Evolutionary conservation across 2,797 vertebrate genomes (phyloP).

Genomic region (Hozukius guyotensis): DNA sequence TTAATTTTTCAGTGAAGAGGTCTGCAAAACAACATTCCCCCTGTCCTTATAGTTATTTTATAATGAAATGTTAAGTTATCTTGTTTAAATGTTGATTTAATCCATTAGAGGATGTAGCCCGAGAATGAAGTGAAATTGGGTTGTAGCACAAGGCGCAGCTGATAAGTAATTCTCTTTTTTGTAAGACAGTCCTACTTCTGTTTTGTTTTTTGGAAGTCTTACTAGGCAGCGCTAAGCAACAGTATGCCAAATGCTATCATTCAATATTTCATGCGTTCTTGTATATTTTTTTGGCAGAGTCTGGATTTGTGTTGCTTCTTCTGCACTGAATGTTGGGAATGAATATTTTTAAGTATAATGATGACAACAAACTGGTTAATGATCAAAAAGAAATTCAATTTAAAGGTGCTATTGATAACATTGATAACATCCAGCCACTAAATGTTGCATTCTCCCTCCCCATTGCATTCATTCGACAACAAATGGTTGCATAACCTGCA

Average conservation of each 20-base stretch:
- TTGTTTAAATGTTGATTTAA: constrained; percentile 42
- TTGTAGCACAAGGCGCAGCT: constrained; percentile 17
- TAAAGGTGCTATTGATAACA: neutral
- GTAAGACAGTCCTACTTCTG: constrained; percentile 22
- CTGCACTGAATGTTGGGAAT: neutral
- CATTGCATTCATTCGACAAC: no score
- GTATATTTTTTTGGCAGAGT: constrained; percentile 14
- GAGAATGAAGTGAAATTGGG: constrained; percentile 41
- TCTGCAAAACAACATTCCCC: constrained; percentile 2
- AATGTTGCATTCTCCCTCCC: no score
- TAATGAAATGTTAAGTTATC: constrained; percentile 11
- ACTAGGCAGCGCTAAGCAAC: constrained; percentile 19
- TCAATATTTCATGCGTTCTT: constrained; percentile 45
- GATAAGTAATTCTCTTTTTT: constrained; percentile 57
- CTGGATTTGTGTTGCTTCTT: constrained; percentile 7
- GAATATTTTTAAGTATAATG: neutral
- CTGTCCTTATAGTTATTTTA: constrained; percentile 2
- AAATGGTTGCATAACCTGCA: no score
- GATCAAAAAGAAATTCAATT: neutral
- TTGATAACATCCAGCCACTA: no score
- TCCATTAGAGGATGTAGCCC: constrained; percentile 13
- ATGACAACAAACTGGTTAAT: neutral
- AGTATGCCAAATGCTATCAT: constrained; percentile 27
- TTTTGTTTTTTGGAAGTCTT: constrained; percentile 21
- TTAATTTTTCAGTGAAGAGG: constrained; percentile 17